phyloP scores from a whole-genome alignment of 2,888 invertebrate genomes.

The Metalampra italica region DNA sequence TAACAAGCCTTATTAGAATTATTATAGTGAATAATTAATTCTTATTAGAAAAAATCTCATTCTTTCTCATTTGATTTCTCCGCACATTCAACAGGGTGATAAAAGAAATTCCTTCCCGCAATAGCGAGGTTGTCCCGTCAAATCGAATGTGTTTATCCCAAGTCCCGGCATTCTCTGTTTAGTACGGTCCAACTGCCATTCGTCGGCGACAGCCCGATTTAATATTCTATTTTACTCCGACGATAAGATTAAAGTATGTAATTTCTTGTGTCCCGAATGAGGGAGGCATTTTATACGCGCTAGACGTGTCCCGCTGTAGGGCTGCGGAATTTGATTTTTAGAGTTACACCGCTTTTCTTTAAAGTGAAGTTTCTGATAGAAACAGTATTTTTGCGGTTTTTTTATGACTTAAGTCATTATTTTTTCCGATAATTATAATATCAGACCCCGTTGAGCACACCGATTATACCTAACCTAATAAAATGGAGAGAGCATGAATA shows the following conservation, averaged over 20 bases:
- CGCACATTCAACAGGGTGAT: slow-evolving; percentile 16
- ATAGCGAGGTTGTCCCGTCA: slow-evolving; percentile 30
- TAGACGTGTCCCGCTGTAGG: slow-evolving; percentile 39
- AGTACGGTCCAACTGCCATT: slow-evolving; percentile 55
- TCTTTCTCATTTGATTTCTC: slow-evolving; percentile 9
- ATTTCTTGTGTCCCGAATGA: slow-evolving; percentile 68
- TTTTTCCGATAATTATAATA: too few species aligned
- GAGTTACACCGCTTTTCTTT: background rate
- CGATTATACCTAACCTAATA: too few species aligned
- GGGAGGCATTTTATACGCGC: slow-evolving; percentile 56
- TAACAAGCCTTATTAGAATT: background rate
- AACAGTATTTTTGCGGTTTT: too few species aligned
- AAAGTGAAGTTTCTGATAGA: too few species aligned
- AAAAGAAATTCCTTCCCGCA: slow-evolving; percentile 41
- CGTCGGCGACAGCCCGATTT: slow-evolving; percentile 64
- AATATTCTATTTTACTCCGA: slow-evolving; percentile 74
- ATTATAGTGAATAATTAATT: background rate
- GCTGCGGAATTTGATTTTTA: slow-evolving; percentile 25
- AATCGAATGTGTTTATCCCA: slow-evolving; percentile 54
- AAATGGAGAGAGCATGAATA: too few species aligned
- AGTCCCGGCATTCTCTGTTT: slow-evolving; percentile 38
- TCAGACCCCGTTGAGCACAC: too few species aligned
- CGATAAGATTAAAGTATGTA: slow-evolving; percentile 78
- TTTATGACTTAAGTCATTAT: too few species aligned
- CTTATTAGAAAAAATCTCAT: background rate